phyloP scores from a whole-genome alignment of 2,113 vertebrate species.

The Gobiocypris rarus region DNA sequence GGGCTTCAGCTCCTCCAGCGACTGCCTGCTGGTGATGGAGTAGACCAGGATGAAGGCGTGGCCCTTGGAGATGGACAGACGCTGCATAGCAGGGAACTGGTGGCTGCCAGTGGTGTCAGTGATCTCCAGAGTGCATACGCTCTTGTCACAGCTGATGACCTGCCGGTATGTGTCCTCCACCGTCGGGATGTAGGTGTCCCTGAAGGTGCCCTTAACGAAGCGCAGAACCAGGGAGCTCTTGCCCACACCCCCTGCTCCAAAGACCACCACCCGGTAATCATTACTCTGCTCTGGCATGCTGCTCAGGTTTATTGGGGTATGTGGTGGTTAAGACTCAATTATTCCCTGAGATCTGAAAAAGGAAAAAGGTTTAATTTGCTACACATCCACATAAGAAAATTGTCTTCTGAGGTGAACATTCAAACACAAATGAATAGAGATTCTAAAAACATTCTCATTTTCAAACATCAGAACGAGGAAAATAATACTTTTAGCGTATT shows the following conservation, averaged over 20 bases:
- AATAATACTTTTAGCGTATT: background rate
- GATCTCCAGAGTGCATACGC: conserved; percentile 88
- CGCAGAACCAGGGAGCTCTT: conserved; percentile 90
- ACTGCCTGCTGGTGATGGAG: conserved; percentile 87
- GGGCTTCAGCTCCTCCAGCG: conserved; percentile 86
- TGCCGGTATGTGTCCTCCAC: conserved; percentile 90
- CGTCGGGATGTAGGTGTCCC: conserved; percentile 88
- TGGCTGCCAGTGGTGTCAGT: conserved; percentile 89
- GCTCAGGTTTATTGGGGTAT: conserved; percentile 40
- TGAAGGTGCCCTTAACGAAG: conserved; percentile 88
- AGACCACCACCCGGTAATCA: conserved; percentile 89
- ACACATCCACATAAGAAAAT: conserved; percentile 3
- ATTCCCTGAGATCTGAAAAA: conserved; percentile 54
- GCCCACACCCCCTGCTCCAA: conserved; percentile 85
- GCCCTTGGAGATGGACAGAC: conserved; percentile 88
- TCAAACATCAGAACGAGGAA: background rate
- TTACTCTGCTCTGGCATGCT: conserved; percentile 90
- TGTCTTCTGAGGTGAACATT: background rate
- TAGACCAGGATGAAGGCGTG: conserved; percentile 90
- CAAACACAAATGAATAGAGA: background rate
- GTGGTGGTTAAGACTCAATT: conserved; percentile 43
- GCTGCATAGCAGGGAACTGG: conserved; percentile 91
- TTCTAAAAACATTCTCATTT: background rate
- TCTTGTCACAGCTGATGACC: conserved; percentile 92
- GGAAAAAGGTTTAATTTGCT: conserved; percentile 11